Base-by-base conservation (phyloP, 2,888 invertebrate genomes). In the Rambutsinella grinnellia region DNA sequence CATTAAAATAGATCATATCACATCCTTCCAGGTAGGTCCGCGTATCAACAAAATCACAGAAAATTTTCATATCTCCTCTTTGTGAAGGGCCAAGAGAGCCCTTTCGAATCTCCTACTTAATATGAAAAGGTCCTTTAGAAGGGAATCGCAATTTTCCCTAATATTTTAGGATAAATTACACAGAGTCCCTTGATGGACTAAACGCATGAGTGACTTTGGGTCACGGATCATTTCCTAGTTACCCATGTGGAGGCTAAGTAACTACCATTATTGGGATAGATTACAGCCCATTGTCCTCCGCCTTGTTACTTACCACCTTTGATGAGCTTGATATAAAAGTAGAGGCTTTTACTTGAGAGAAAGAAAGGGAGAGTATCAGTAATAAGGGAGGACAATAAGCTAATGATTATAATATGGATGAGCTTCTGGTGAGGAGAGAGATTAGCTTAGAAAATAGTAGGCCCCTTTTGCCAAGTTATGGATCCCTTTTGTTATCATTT, bases 141-240 rank as follows among this genome's bases (percentile, higher is more conserved):
- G n/a, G n/a, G n/a, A n/a, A n/a, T n/a, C n/a, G n/a, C n/a, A n/a
- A n/a, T n/a, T n/a, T n/a, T n/a, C n/a, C n/a, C n/a, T n/a, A n/a
- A n/a, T n/a, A n/a, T n/a, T n/a, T n/a, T n/a, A n/a, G n/a, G n/a
- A n/a, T n/a, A n/a, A n/a, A n/a, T n/a, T n/a, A n/a, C n/a, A n/a
- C n/a, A n/a, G n/a, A n/a, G n/a, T n/a, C n/a, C n/a, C n/a, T n/a
- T n/a, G n/a, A n/a, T n/a, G n/a, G n/a, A n/a, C n/a, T n/a, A n/a
- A 65, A 69, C 76, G 76, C 65, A 58, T 76, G 70, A 66, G 23
- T 66, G 66, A 66, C 76, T 70, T 76, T 70, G 76, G 76, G 76
- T 76, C 70, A 76, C 61, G 70, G 70, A 76, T 76, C 58, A 63
- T 65, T 69, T 65, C 53, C 58, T 65, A 69, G 58, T 76, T 68